Base-by-base conservation (phyloP, 2,797 vertebrate genomes). In the Salmo trutta region DNA sequence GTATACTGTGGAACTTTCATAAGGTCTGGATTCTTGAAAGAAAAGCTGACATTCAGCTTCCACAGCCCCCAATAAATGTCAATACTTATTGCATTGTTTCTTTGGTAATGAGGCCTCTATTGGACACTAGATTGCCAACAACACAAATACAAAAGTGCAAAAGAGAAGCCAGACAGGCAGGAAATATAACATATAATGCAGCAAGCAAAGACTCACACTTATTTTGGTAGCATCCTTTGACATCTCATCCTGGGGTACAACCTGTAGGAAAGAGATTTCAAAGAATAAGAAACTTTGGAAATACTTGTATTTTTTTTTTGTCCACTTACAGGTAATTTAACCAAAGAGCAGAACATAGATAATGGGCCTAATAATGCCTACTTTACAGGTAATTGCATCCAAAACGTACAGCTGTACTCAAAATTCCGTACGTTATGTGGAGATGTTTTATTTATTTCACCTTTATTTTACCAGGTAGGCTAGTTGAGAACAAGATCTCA, bases 201-300 rank as follows among this genome's bases (percentile, higher is more conserved):
- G 24, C 31, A 19, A 47, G n/a, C 29, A 19, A 66, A 54, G 54
- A 98, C 97, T 98, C 91, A 99, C 97, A n/a, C 97, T 99, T 89
- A 99, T 99, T 93, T 99, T 98, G 72, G 97, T 98, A 0, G 97
- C 96, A 8, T 97, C 97, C 91, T 97, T 97, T 77, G 94, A 94
- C 0, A 93, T 87, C 82, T 97, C 96, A 73, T 97, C 96, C 83
- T 95, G 96, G 5, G 94, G 91, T 84, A 93, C 93, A 86, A 97
- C 94, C 97, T 99, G 90, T 31, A 85, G 81, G 54, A 75, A 75
- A 82, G 62, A 56, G 52, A 75, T 36, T 70, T 70, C 3, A 70
- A 24, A 51, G 31, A 80, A 69, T 31, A 21, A 78, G 77, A 68
- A 56, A 47, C 41, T 47, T 47, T 14, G 14, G 41, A 14, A 14